Conservation (phyloP, 2,113 vertebrate species). For the Nothocercus julius region DNA sequence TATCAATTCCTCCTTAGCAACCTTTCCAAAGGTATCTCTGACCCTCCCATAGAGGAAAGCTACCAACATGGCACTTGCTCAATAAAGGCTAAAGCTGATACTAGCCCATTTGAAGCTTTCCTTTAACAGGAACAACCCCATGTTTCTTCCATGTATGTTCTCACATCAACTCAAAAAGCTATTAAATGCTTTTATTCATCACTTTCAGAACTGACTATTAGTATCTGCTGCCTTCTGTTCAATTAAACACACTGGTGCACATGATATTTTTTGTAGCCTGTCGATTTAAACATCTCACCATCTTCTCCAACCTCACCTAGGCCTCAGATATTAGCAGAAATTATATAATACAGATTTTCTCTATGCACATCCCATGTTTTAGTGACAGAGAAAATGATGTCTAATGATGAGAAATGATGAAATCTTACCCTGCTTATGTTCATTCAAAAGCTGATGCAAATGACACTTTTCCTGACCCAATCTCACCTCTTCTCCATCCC, state of each 20-base stretch:
- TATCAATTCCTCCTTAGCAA: neutral
- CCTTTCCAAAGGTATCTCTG: neutral
- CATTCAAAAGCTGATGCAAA: neutral
- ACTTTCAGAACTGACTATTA: neutral
- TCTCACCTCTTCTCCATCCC: neutral
- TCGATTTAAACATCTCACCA: neutral
- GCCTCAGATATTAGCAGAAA: neutral
- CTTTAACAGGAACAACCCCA: neutral
- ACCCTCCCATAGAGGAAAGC: neutral
- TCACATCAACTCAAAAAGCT: neutral
- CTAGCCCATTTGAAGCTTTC: neutral
- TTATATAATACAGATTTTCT: neutral
- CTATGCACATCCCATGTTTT: accelerated
- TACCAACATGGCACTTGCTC: neutral
- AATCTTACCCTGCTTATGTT: neutral
- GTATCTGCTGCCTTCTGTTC: neutral
- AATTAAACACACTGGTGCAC: neutral
- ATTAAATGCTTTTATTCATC: neutral
- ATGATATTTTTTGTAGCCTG: neutral
- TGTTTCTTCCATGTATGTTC: neutral
- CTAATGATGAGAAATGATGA: no score
- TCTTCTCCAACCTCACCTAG: neutral
- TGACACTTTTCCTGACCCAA: neutral
- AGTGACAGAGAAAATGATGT: neutral
- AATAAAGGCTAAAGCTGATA: neutral